Evolutionary conservation across 2,113 vertebrate species (phyloP).

Genomic region (Ictalurus punctatus): DNA sequence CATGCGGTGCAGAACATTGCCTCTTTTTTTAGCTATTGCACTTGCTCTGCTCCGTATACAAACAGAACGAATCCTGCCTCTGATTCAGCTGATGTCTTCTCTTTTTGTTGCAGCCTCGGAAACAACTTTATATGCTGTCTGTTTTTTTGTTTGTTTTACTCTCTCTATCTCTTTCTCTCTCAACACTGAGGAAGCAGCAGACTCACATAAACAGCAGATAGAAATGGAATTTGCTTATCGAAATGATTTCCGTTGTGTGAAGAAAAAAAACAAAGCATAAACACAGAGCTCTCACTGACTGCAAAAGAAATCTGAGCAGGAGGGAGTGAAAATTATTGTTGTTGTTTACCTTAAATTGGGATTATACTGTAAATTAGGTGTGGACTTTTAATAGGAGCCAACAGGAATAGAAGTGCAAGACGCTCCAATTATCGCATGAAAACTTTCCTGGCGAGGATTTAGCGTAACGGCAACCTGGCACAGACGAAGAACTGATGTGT

Average conservation of each 20-base stretch:
- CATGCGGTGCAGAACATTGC: slow-evolving; percentile 27
- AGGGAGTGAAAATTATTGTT: slow-evolving; percentile 54
- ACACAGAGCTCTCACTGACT: slow-evolving; percentile 7
- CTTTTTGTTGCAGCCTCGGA: slow-evolving; percentile 16
- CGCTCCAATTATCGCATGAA: slow-evolving; percentile 52
- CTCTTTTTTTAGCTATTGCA: slow-evolving; percentile 5
- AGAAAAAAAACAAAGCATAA: slow-evolving; percentile 30
- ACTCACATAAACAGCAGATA: slow-evolving; percentile 44
- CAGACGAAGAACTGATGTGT: slow-evolving; percentile 39
- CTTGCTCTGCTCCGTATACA: slow-evolving; percentile 23
- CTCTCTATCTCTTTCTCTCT: slow-evolving; percentile 33
- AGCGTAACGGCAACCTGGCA: slow-evolving; percentile 27
- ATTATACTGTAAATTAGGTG: slow-evolving; percentile 55
- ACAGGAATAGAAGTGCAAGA: slow-evolving; percentile 44
- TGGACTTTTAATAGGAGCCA: slow-evolving; percentile 48
- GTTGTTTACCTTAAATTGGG: slow-evolving; percentile 60
- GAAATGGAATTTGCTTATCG: slow-evolving; percentile 50
- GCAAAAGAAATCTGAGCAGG: slow-evolving; percentile 37
- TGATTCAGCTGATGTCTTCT: slow-evolving; percentile 42
- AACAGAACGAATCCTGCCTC: slow-evolving; percentile 27
- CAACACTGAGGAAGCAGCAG: slow-evolving; percentile 35
- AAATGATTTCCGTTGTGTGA: slow-evolving; percentile 49
- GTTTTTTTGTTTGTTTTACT: not conserved
- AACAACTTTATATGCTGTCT: slow-evolving; percentile 40
- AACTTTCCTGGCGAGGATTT: slow-evolving; percentile 55